Evolutionary conservation across 2,113 vertebrate species (phyloP).

Genomic region (Siniperca chuatsi): DNA sequence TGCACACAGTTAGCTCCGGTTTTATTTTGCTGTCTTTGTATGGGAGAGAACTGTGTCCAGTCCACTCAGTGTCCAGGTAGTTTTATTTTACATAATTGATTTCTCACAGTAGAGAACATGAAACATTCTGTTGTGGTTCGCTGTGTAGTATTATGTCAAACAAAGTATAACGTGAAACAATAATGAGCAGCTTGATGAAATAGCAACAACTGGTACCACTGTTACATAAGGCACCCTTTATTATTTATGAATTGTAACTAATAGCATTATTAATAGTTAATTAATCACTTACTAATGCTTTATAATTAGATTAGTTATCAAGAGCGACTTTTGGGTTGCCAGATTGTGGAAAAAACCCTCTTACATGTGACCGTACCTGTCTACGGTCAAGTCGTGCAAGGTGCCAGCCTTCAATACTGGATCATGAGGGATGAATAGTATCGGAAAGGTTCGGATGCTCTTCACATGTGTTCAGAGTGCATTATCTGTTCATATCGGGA

Average conservation of each 20-base stretch:
- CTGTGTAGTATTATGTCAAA: not conserved
- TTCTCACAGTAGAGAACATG: not conserved
- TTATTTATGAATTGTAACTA: not conserved
- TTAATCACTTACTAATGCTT: not conserved
- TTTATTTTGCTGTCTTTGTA: not conserved
- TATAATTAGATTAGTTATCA: not conserved
- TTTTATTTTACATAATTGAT: not conserved
- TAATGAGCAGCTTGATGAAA: not conserved
- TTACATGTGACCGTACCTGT: too few relatives aligned
- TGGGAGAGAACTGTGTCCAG: conserved; percentile 11
- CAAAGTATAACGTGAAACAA: not conserved
- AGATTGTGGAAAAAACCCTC: not conserved
- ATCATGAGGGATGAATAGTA: too few relatives aligned
- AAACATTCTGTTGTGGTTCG: not conserved
- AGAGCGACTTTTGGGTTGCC: too few relatives aligned
- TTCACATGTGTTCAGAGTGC: too few relatives aligned
- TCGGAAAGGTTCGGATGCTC: too few relatives aligned
- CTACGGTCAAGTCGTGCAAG: too few relatives aligned
- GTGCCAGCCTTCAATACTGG: too few relatives aligned
- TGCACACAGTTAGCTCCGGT: not conserved
- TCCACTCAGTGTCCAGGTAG: not conserved
- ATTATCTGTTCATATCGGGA: too few relatives aligned
- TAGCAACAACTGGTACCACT: not conserved
- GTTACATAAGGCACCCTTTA: too few relatives aligned
- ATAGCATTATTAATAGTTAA: not conserved